Evolutionary conservation across 2,113 vertebrate genomes (phyloP).

Genomic region (Xiphophorus hellerii): DNA sequence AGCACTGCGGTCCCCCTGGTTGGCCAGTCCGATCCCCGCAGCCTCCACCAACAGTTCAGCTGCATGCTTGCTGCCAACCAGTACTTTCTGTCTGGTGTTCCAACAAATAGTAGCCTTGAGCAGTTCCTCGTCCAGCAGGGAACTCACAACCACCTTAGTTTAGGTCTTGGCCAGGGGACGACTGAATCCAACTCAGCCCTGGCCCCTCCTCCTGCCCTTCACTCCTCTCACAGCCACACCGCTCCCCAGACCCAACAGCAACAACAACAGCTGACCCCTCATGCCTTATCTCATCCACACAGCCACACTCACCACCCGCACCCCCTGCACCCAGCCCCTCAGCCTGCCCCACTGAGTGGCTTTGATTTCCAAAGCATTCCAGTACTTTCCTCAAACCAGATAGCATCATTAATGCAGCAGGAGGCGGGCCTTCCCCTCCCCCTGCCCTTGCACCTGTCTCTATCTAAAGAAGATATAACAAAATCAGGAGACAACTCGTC

Average conservation of each 20-base stretch:
- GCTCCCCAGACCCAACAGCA: slow-evolving; percentile 78
- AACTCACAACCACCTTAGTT: slow-evolving; percentile 80
- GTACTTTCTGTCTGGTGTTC: slow-evolving; percentile 83
- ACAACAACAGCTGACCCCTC: slow-evolving; percentile 80
- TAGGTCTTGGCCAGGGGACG: slow-evolving; percentile 75
- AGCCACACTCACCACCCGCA: slow-evolving; percentile 81
- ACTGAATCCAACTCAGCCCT: slow-evolving; percentile 76
- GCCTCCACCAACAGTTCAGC: slow-evolving; percentile 86
- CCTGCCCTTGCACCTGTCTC: slow-evolving; percentile 80
- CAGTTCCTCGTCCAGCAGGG: slow-evolving; percentile 85
- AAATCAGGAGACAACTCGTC: slow-evolving; percentile 72
- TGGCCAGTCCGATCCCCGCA: slow-evolving; percentile 81
- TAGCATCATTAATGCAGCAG: slow-evolving; percentile 83
- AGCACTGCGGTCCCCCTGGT: slow-evolving; percentile 78
- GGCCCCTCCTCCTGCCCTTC: slow-evolving; percentile 80
- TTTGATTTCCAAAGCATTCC: slow-evolving; percentile 86
- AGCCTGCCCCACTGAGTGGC: slow-evolving; percentile 77
- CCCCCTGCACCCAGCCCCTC: slow-evolving; percentile 81
- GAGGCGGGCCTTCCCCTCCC: slow-evolving; percentile 81
- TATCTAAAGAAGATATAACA: slow-evolving; percentile 77
- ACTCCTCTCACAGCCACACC: slow-evolving; percentile 79
- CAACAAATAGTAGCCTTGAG: slow-evolving; percentile 82
- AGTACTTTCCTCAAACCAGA: slow-evolving; percentile 83
- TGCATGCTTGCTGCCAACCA: slow-evolving; percentile 86
- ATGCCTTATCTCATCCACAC: slow-evolving; percentile 82